These are phyloP conservation scores for Rhingia campestris DNA, from an alignment of 2,888 invertebrate genomes.

Conservation along the genomic window DNA sequence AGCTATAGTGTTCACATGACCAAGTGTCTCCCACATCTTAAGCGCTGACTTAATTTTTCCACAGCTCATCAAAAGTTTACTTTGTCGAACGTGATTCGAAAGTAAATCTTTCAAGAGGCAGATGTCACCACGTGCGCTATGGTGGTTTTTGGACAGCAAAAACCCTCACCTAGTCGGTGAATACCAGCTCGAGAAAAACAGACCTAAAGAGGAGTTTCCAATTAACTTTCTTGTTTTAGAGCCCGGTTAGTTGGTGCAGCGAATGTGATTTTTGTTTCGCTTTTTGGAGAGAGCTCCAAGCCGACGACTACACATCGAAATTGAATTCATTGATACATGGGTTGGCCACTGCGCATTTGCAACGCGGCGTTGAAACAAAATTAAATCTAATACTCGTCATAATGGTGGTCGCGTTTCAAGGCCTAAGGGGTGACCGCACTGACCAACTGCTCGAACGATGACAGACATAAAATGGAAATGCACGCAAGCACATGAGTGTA, in stretches of 20 bases:
- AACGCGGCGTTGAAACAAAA: neutral
- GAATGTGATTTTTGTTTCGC: constrained; percentile 19
- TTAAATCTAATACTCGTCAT: constrained; percentile 8
- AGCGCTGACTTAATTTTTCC: neutral
- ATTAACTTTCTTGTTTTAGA: constrained; percentile 48
- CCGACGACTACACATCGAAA: neutral
- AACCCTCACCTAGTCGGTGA: no score
- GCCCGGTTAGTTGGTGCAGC: neutral
- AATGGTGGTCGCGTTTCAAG: neutral
- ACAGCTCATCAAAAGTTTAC: neutral
- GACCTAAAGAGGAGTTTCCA: constrained; percentile 43
- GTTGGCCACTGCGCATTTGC: neutral
- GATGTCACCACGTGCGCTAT: constrained; percentile 29
- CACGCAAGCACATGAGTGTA: neutral
- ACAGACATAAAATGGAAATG: constrained; percentile 13
- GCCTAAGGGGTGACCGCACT: neutral
- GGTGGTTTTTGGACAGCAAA: no score
- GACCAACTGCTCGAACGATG: constrained; percentile 4
- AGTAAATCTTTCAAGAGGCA: constrained; percentile 11
- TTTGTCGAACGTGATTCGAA: constrained; percentile 39
- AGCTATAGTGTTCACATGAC: no score
- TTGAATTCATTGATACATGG: constrained; percentile 2
- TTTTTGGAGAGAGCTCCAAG: neutral
- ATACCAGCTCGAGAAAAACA: constrained; percentile 2
- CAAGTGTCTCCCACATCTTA: neutral